These are phyloP conservation scores for Euplagia quadripunctaria DNA, from an alignment of 2,888 invertebrate genomes.

Conservation along the genomic window DNA sequence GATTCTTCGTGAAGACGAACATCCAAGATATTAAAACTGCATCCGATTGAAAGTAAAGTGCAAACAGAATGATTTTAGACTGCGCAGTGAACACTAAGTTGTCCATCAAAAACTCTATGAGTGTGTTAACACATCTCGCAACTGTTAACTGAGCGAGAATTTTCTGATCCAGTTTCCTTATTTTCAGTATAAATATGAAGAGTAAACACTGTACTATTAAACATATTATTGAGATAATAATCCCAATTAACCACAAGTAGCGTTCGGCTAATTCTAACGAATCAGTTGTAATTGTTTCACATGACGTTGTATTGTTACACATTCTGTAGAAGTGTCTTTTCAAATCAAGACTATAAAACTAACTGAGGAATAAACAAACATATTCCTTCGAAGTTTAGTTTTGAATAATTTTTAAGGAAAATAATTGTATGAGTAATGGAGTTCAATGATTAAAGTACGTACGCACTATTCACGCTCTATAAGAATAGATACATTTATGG, in stretches of 20 bases:
- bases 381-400: background rate
- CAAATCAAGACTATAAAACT: background rate
- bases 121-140: constrained; percentile 64
- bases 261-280: background rate
- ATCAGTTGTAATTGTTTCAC: too few species aligned
- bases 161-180: constrained; percentile 70
- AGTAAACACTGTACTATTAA: constrained; percentile 59
- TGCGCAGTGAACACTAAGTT: background rate
- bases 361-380: background rate
- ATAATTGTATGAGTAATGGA: background rate
- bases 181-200: constrained; percentile 55
- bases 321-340: constrained; percentile 20
- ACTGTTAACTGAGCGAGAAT: constrained; percentile 67
- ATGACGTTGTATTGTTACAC: constrained; percentile 13
- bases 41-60: constrained; percentile 66
- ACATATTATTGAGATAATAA: constrained; percentile 58
- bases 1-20: constrained; percentile 72
- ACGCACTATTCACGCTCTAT: background rate
- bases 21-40: constrained; percentile 68
- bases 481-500: too few species aligned
- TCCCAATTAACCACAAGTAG: constrained; percentile 62
- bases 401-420: background rate
- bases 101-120: constrained; percentile 58
- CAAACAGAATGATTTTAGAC: constrained; percentile 39
- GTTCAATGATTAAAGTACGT: background rate